Evolutionary conservation across 2,797 vertebrate species (phyloP).

Genomic region (Neopelma chrysocephalum): DNA sequence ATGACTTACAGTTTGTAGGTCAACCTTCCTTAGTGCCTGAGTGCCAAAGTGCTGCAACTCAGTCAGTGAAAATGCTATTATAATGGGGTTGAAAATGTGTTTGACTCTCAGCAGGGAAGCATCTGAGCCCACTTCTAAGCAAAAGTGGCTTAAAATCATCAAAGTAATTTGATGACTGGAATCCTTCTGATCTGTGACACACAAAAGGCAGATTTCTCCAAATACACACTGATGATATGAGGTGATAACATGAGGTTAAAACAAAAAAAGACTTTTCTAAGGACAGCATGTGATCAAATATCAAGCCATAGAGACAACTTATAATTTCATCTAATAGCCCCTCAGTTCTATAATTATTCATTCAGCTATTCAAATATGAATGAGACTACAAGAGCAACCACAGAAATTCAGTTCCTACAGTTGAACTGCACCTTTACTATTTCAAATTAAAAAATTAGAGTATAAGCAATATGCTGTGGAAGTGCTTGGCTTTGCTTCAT

Average conservation of each 20-base stretch:
- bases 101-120: constrained; percentile 14
- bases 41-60: constrained; percentile 12
- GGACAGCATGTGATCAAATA: background rate
- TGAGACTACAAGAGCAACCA: background rate
- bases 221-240: background rate
- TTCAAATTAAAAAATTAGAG: background rate
- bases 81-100: background rate
- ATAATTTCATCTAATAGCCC: background rate
- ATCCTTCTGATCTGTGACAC: background rate
- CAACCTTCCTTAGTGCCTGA: constrained; percentile 11
- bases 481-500: background rate
- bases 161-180: constrained; percentile 1
- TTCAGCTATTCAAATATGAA: background rate
- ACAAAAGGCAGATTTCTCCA: constrained; percentile 7
- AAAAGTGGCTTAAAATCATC: constrained; percentile 18
- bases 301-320: background rate
- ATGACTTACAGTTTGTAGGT: constrained; percentile 56
- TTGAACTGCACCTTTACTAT: background rate
- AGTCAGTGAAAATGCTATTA: background rate
- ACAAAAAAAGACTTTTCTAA: background rate
- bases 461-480: background rate
- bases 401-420: background rate
- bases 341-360: background rate
- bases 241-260: background rate
- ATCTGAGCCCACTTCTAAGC: background rate